Percentiles rank a stretch among this genome's conserved stretches.
Conservation (phyloP, 2,888 invertebrate species). For the Caenorhabditis sinica region DNA sequence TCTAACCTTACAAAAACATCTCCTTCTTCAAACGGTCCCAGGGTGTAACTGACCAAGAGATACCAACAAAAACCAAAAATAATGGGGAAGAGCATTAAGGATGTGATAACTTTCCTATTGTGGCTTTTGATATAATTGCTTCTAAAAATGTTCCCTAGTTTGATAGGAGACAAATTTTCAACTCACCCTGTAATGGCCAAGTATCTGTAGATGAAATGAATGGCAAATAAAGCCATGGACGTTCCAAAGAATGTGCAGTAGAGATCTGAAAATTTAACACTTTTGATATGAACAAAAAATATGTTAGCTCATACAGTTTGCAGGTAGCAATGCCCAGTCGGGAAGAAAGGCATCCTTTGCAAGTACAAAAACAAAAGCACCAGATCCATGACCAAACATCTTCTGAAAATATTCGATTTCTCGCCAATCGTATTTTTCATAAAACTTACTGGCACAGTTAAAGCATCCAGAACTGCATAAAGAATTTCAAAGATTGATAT, state of each 20-base stretch:
- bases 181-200: slow-evolving; percentile 29
- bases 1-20: slow-evolving; percentile 28
- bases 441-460: slow-evolving; percentile 26
- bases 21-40: slow-evolving; percentile 22
- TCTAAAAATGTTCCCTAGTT: not conserved
- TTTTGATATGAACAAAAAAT: not conserved
- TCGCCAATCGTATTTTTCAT: not conserved
- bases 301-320: slow-evolving; percentile 15
- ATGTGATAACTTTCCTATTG: not conserved
- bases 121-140: slow-evolving; percentile 9
- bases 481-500: slow-evolving; percentile 41
- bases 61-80: slow-evolving; percentile 18
- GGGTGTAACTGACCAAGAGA: not conserved
- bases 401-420: not conserved
- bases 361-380: not conserved
- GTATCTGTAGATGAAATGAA: slow-evolving; percentile 51
- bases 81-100: slow-evolving; percentile 4
- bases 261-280: slow-evolving; percentile 16
- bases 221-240: slow-evolving; percentile 42
- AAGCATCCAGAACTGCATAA: slow-evolving; percentile 31
- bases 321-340: not conserved
- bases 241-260: slow-evolving; percentile 48
- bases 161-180: not conserved
- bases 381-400: slow-evolving; percentile 29
- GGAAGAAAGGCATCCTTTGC: slow-evolving; percentile 10